Conservation (phyloP, 2,113 vertebrate species). For the Erythrocercus mccallii region DNA sequence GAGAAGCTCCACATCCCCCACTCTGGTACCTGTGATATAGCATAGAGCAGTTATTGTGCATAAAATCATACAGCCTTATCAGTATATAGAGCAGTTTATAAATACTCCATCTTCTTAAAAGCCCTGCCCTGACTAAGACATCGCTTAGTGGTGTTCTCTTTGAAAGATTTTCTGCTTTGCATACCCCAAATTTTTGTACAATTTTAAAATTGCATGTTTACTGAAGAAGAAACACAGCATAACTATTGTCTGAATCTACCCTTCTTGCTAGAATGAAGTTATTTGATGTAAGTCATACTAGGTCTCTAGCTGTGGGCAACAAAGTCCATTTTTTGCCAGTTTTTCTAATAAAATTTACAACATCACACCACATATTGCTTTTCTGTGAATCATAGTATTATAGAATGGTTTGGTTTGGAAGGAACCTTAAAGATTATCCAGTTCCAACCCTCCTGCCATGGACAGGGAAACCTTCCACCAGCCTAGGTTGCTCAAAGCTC, state of each 20-base stretch:
- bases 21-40: conserved; percentile 39
- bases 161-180: not conserved
- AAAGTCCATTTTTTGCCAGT: not conserved
- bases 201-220: not conserved
- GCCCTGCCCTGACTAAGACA: not conserved
- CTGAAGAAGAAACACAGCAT: not conserved
- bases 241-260: not conserved
- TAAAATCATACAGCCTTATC: conserved; percentile 5
- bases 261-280: not conserved
- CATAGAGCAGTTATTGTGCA: conserved; percentile 5
- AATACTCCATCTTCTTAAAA: conserved; percentile 38
- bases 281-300: not conserved
- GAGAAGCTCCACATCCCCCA: conserved; percentile 39
- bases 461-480: not conserved
- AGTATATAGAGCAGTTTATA: conserved; percentile 15
- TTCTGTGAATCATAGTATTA: not conserved
- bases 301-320: not conserved
- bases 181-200: not conserved
- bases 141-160: not conserved
- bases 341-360: not conserved
- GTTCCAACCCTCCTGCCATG: not conserved
- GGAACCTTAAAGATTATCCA: not conserved
- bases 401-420: not conserved
- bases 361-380: not conserved
- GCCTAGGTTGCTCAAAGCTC: not conserved